Evolutionary conservation across 2,888 invertebrate genomes (phyloP).

Genomic region (Germaria angustata): DNA sequence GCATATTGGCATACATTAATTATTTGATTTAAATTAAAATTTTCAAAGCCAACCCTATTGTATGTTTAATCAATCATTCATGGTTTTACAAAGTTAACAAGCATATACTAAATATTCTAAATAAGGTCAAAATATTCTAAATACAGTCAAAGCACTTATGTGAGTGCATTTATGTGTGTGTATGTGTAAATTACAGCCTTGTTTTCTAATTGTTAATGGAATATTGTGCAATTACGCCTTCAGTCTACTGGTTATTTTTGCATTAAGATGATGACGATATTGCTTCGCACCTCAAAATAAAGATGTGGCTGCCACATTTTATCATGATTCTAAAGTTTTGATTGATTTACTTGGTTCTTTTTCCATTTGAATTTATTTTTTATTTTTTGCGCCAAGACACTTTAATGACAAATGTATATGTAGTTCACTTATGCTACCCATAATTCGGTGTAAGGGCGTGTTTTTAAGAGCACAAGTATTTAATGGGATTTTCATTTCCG

Average conservation of each 20-base stretch:
- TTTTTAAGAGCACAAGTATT: too few species aligned
- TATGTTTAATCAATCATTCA: constrained; percentile 1
- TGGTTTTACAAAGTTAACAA: neutral
- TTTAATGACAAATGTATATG: too few species aligned
- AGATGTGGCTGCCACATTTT: neutral
- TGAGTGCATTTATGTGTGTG: too few species aligned
- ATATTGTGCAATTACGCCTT: neutral
- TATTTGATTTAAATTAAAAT: neutral
- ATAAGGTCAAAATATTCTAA: too few species aligned
- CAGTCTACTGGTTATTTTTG: neutral
- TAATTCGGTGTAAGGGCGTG: too few species aligned
- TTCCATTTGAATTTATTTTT: neutral
- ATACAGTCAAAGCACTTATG: too few species aligned
- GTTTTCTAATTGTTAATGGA: neutral
- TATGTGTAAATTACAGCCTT: neutral
- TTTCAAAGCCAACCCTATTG: neutral
- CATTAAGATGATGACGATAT: neutral
- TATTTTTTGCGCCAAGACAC: too few species aligned
- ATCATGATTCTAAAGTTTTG: neutral
- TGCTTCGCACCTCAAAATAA: neutral
- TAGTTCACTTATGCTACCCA: too few species aligned
- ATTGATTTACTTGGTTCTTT: neutral
- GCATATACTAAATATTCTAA: too few species aligned
- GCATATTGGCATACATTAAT: neutral
- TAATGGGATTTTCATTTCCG: too few species aligned